Conservation (phyloP, 2,888 invertebrate genomes). For the Parascotia fuliginaria region DNA sequence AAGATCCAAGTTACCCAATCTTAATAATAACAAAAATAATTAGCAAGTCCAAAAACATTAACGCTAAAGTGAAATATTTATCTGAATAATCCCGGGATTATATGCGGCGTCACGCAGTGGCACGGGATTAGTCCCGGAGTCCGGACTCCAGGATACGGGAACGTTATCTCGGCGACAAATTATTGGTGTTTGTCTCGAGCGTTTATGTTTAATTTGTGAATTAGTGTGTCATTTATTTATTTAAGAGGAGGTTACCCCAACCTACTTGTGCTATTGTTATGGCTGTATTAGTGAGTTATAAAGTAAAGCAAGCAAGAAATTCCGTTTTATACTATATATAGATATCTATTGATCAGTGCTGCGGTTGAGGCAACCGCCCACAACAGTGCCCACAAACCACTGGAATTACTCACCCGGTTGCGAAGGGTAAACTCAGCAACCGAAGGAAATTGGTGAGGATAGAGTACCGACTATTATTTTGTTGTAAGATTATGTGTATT, state of each 20-base stretch:
- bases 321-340: too few species aligned
- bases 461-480: too few species aligned
- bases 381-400: too few species aligned
- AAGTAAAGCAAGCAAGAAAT: too few species aligned
- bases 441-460: too few species aligned
- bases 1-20: neutral
- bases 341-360: too few species aligned
- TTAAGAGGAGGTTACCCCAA: constrained; percentile 17
- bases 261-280: constrained; percentile 10
- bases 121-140: constrained; percentile 38
- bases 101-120: constrained; percentile 41
- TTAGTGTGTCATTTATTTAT: constrained; percentile 43
- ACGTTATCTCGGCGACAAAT: constrained; percentile 46
- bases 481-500: too few species aligned
- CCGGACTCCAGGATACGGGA: constrained; percentile 29
- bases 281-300: too few species aligned
- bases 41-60: constrained; percentile 15
- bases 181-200: constrained; percentile 43
- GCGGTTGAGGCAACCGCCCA: too few species aligned
- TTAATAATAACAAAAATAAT: constrained; percentile 5
- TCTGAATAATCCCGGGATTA: constrained; percentile 50
- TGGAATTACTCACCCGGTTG: too few species aligned
- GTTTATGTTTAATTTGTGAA: constrained; percentile 45
- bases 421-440: too few species aligned
- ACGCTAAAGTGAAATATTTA: constrained; percentile 42